Conservation (phyloP, 2,113 vertebrate genomes). For the Nestor notabilis region DNA sequence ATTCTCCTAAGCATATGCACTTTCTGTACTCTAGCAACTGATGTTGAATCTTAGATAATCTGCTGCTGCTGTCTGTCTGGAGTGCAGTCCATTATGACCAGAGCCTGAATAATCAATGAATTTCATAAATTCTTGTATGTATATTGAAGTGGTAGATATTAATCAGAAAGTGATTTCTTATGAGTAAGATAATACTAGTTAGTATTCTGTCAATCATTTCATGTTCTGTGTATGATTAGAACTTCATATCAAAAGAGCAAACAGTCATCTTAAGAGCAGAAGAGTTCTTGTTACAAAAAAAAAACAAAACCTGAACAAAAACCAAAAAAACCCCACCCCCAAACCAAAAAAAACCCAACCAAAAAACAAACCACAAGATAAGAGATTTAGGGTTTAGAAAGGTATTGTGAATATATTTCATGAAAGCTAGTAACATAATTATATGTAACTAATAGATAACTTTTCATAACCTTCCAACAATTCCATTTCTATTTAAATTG, state of each 20-base stretch:
- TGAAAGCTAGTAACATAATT: background rate
- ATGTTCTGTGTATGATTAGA: background rate
- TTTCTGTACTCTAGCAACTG: background rate
- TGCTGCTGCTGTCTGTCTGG: background rate
- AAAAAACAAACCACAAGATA: background rate
- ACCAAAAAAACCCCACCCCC: no score
- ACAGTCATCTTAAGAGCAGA: background rate
- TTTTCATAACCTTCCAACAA: background rate
- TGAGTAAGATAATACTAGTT: background rate
- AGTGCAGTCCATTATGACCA: background rate
- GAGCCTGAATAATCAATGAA: background rate
- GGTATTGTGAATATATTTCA: background rate
- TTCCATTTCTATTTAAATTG: background rate
- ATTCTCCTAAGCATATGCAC: background rate
- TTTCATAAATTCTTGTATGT: background rate
- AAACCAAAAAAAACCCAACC: background rate
- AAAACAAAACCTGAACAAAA: no score
- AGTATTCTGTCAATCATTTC: background rate
- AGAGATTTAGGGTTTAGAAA: background rate
- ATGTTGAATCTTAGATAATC: background rate
- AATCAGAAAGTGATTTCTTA: background rate
- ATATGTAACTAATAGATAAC: background rate
- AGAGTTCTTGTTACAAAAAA: background rate
- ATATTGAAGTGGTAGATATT: background rate
- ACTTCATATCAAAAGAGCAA: background rate